Evolutionary conservation across 2,888 invertebrate genomes (phyloP).

Genomic region (Napeogenes inachia): DNA sequence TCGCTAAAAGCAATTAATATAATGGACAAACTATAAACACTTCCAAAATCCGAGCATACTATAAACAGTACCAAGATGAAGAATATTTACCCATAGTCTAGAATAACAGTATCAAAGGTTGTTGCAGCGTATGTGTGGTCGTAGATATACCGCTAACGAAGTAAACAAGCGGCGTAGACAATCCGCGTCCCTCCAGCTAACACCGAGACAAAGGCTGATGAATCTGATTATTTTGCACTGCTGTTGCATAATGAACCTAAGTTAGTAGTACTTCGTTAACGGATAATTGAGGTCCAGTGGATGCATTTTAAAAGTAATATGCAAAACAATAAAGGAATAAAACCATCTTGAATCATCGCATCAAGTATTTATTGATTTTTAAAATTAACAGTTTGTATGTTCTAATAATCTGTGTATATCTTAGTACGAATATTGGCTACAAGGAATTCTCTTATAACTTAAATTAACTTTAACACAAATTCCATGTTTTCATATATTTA

Average conservation of each 20-base stretch:
- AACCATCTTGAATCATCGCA: too few species aligned
- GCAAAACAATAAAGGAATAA: too few species aligned
- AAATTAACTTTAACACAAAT: constrained; percentile 24
- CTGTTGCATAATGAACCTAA: constrained; percentile 48
- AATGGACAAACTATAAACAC: too few species aligned
- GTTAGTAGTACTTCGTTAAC: constrained; percentile 38
- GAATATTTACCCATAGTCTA: constrained; percentile 29
- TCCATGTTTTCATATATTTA: neutral
- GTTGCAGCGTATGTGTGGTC: constrained; percentile 49
- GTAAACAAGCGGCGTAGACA: constrained; percentile 65
- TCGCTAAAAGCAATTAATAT: too few species aligned
- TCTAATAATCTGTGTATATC: too few species aligned
- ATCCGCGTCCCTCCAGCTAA: constrained; percentile 47
- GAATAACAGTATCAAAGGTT: constrained; percentile 53
- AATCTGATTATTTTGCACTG: constrained; percentile 63
- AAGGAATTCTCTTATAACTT: constrained; percentile 4
- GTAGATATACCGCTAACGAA: constrained; percentile 67
- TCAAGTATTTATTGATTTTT: too few species aligned
- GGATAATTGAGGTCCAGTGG: neutral
- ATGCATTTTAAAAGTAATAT: too few species aligned
- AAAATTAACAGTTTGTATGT: too few species aligned
- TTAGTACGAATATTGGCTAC: too few species aligned
- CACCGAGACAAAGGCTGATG: constrained; percentile 64
- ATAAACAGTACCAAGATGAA: neutral
- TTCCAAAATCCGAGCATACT: neutral